Base-by-base conservation (phyloP, 2,797 vertebrate species). In the Xenentodon cancila region DNA sequence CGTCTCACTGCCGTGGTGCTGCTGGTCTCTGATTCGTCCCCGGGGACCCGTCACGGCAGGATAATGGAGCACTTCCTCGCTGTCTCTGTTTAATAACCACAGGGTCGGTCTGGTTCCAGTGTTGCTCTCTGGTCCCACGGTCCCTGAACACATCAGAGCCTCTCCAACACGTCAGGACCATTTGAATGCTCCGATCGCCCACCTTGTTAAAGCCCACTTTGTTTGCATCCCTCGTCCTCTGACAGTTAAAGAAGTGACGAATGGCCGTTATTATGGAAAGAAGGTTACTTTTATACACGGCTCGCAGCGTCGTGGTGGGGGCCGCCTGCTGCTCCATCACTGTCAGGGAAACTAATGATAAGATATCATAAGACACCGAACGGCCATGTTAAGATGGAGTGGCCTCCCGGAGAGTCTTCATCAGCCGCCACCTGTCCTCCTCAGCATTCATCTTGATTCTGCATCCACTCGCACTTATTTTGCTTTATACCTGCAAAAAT, bases 301-400 rank as follows among this genome's bases (percentile, higher is more conserved):
- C 82, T 82, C 44, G 53, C 27, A 60, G 81, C 69, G 69, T 75
- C 34, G 75, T 63, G 75, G 70, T 46, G 71, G 61, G 59, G 51
- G 62, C 37, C 47, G 53, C 71, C 27, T 63, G 77, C 75, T 45
- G 71, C 87, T 93, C 88, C 84, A 88, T 93, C 92, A 92, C 80
- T 93, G 92, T 92, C 92, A 89, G 63, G 59, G 58, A 85, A 88
- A 90, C 90, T 92, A 92, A 93, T 93, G 92, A 92, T 92, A 91
- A 93, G 91, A 88, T 91, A 93, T 93, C 92, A 92, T 92, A 88
- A 89, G 91, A 91, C 89, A 86, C 84, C 70, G 80, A 83, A 79
- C 81, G 86, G 73, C 83, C 84, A 81, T 87, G 85, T 90, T 84
- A 91, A 92, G 90, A 92, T 91, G 70, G 85, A 92, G 87, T 85